phyloP scores from a whole-genome alignment of 2,113 vertebrate species.

The Thinocorus orbignyianus region DNA sequence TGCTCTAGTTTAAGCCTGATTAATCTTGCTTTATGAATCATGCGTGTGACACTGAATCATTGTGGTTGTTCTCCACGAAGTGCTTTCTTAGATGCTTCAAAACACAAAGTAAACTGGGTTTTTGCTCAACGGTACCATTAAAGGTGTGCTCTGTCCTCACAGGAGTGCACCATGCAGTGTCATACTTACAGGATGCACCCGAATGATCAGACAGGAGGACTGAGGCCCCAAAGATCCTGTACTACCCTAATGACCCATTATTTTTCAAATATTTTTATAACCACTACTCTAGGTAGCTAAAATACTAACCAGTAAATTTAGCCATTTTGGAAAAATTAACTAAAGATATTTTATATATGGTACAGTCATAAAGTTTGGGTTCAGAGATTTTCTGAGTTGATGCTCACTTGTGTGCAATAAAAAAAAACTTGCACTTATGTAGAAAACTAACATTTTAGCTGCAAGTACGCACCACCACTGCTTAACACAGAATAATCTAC shows the following conservation, averaged over 20 bases:
- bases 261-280: neutral
- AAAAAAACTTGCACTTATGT: neutral
- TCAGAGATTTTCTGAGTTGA: neutral
- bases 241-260: neutral
- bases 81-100: neutral
- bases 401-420: neutral
- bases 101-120: neutral
- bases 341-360: neutral
- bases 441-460: neutral
- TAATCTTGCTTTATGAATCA: conserved; percentile 2
- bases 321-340: neutral
- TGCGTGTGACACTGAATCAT: neutral
- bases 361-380: neutral
- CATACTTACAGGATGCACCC: neutral
- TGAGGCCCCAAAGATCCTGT: neutral
- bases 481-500: neutral
- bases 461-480: neutral
- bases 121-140: neutral
- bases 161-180: neutral
- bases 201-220: neutral
- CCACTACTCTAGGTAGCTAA: neutral
- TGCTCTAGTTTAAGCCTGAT: neutral
- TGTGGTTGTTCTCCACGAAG: neutral
- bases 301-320: neutral
- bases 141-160: neutral